phyloP scores from a whole-genome alignment of 2,797 vertebrate species.

The Argentina silus region DNA sequence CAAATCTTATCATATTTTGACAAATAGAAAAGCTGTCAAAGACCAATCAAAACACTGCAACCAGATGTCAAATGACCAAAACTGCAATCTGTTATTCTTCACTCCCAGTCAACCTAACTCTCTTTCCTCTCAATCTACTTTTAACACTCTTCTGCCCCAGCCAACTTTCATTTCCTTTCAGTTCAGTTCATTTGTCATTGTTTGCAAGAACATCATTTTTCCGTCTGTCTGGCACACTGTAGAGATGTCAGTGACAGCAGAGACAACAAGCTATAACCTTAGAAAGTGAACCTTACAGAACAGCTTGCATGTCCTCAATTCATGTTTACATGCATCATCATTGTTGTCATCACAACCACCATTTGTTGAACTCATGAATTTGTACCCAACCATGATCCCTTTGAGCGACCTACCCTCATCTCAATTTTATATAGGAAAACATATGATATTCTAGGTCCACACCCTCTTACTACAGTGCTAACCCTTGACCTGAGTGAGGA shows the following conservation, averaged over 20 bases:
- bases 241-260: not conserved
- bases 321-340: not conserved
- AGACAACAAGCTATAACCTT: not conserved
- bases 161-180: slow-evolving; percentile 22
- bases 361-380: not conserved
- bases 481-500: not conserved
- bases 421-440: not conserved
- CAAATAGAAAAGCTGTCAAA: not conserved
- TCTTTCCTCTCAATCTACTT: slow-evolving; percentile 7
- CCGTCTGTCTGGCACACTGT: slow-evolving; percentile 10
- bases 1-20: not conserved
- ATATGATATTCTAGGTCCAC: slow-evolving; percentile 2
- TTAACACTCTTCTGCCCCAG: slow-evolving; percentile 1
- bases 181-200: slow-evolving; percentile 43
- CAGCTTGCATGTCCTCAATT: not conserved
- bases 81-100: not conserved
- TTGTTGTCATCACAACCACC: not conserved
- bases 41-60: not conserved
- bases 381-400: no score
- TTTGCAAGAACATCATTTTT: slow-evolving; percentile 12
- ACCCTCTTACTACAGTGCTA: slow-evolving; percentile 14
- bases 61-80: not conserved
- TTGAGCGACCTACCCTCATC: not conserved
- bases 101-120: slow-evolving; percentile 10
- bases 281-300: not conserved